Base-by-base conservation (phyloP, 2,113 vertebrate species). In the Sceloporus tristichus region DNA sequence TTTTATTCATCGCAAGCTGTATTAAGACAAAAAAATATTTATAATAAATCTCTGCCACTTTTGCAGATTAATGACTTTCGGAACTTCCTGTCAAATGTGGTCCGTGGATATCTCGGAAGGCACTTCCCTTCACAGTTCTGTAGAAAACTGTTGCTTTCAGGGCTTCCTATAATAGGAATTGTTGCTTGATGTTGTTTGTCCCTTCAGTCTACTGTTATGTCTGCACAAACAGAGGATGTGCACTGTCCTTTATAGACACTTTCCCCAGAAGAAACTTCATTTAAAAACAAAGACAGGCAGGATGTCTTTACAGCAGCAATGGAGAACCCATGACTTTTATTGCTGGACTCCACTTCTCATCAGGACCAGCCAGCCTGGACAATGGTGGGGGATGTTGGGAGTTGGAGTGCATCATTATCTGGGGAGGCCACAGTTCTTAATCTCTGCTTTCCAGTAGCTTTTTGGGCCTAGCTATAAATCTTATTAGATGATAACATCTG, bases 61-160 rank as follows among this genome's bases (percentile, higher is more conserved):
- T 38, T 77, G 62, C 71, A 83, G 62, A 83, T 83, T 53, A 88
- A 77, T 83, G 34, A 23, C 80, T 83, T 77, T 83, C 40, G 77
- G 59, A 54, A 68, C 40, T 83, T 88, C 80, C 62, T 83, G 74
- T 48, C 18, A 77, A 68, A 38, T 38, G 40, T 68, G 34, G 18
- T 54, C n/a, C 4, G 16, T 25, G 14, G 42, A 18, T 54, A 76
- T 82, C 62, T 77, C 9, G 4, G 9, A 76, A 83, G 29, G 59
- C n/a, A 25, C 29, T 56, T 83, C 59, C 73, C 54, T 83, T 40
- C 73, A 11, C 80, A 54, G 6, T 18, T 29, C 34, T 76, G 42
- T 4, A 13, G 80, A 66, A 66, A 82, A 76, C 59, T 34, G 56
- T 21, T 82, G 13, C 71, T 82, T 88, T 27, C 21, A 54, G 87